Base-by-base conservation (phyloP, 2,888 invertebrate genomes). In the Plagodis pulveraria region DNA sequence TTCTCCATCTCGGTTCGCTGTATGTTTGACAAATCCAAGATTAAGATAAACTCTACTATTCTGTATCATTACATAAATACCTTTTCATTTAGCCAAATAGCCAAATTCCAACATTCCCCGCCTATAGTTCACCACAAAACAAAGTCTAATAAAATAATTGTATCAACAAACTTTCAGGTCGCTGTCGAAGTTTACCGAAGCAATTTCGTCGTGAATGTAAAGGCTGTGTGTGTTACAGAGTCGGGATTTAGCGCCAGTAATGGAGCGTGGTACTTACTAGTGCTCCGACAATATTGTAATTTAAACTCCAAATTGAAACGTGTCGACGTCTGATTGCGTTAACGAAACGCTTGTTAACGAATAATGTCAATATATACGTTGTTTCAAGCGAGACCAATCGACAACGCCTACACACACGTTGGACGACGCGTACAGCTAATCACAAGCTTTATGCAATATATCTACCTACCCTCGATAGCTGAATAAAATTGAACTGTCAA, bases 231-330 rank as follows among this genome's bases (percentile, higher is more conserved):
- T 65, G 65, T 69, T 53, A 69, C 63, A 62, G 61, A 62, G 55
- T 59, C 55, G 60, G 63, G 67, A 73, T 70, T 74, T 72, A 70
- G 69, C 70, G 65, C 58, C 66, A 54, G 71, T 71, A 77, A 73
- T 71, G 67, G 71, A 68, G 63, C 66, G 65, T 70, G 4, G 22
- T 22, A 22, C 22, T 22, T n/a, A n/a, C 2, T 22, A 66, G 64
- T 66, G 67, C 61, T 65, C 71, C 61, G 66, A 70, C 71, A 70
- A 71, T 73, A 72, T 70, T 66, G 72, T 74, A 73, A 79, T 76
- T 72, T 72, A 74, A 68, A 65, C 67, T 60, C 63, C 43, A 67
- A 69, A 69, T 69, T 69, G 69, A 69, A 69, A 69, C 66, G 65
- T 70, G 66, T 68, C 57, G 65, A 68, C 66, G 62, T 65, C 62